These are phyloP conservation scores for Cepaea hortensis DNA, from an alignment of 2,888 invertebrate genomes.

Conservation along the genomic window DNA sequence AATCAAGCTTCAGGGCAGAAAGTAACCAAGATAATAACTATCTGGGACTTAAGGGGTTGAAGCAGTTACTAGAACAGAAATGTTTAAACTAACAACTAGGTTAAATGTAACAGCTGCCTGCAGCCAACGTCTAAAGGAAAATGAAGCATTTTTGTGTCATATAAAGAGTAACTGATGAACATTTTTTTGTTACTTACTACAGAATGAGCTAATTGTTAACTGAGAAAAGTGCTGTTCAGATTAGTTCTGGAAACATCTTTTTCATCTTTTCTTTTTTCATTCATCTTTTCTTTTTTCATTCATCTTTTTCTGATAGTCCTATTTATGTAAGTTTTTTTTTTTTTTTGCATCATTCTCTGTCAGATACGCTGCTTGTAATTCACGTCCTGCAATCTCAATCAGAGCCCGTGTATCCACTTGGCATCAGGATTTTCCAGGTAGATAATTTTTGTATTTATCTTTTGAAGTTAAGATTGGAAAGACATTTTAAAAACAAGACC, in stretches of 20 bases:
- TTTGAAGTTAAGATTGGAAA: background rate
- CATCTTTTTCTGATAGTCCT: background rate
- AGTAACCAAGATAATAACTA: too few relatives aligned
- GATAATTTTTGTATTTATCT: constrained; percentile 6
- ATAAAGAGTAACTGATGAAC: background rate
- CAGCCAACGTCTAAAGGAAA: too few relatives aligned
- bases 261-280: too few relatives aligned
- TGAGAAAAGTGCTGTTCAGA: background rate
- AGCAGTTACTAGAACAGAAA: too few relatives aligned
- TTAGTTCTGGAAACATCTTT: too few relatives aligned
- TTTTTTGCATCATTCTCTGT: background rate
- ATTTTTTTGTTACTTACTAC: background rate
- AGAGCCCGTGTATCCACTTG: constrained; percentile 54
- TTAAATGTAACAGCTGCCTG: too few relatives aligned
- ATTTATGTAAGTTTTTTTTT: background rate
- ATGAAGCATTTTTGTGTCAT: too few relatives aligned
- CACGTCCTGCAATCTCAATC: constrained; percentile 51
- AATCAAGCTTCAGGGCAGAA: too few relatives aligned
- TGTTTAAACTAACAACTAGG: too few relatives aligned
- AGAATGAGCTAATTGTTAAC: background rate
- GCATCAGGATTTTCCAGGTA: constrained; percentile 57
- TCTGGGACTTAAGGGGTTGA: too few relatives aligned
- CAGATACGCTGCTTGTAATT: constrained; percentile 50
- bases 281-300: too few relatives aligned
- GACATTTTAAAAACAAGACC: too few relatives aligned